phyloP scores from a whole-genome alignment of 2,797 vertebrate species.

The Squalus acanthias region DNA sequence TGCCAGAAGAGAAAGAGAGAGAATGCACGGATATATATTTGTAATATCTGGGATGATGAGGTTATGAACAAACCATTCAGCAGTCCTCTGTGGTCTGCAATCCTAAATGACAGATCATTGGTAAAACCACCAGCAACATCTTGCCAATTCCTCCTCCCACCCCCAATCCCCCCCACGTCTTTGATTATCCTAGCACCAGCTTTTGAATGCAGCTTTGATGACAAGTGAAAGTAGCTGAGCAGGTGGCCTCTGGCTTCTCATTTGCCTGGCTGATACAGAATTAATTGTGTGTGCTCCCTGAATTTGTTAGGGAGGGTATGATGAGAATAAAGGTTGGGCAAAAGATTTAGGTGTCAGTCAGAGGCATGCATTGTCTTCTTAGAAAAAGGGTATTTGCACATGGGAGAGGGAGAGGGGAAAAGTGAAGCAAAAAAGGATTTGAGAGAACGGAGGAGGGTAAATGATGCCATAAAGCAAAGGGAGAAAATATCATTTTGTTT shows the following conservation, averaged over 20 bases:
- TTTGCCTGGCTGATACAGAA: constrained; percentile 25
- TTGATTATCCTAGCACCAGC: constrained; percentile 21
- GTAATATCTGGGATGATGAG: constrained; percentile 13
- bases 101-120: constrained; percentile 22
- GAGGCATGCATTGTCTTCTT: not conserved
- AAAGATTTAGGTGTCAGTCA: not conserved
- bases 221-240: constrained; percentile 7
- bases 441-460: not conserved
- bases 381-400: not conserved
- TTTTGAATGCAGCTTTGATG: constrained; percentile 34
- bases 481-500: not conserved
- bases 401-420: not conserved
- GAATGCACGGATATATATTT: not conserved
- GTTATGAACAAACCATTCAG: constrained; percentile 25
- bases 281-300: constrained; percentile 17
- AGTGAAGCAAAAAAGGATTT: not conserved
- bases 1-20: not conserved
- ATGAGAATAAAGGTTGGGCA: not conserved
- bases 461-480: not conserved
- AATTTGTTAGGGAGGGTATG: not conserved
- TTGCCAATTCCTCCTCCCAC: not conserved
- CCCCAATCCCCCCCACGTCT: not conserved
- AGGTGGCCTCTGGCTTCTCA: constrained; percentile 33
- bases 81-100: not conserved
- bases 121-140: constrained; percentile 9